phyloP scores from a whole-genome alignment of 2,113 vertebrate species.

The Elephas maximus region DNA sequence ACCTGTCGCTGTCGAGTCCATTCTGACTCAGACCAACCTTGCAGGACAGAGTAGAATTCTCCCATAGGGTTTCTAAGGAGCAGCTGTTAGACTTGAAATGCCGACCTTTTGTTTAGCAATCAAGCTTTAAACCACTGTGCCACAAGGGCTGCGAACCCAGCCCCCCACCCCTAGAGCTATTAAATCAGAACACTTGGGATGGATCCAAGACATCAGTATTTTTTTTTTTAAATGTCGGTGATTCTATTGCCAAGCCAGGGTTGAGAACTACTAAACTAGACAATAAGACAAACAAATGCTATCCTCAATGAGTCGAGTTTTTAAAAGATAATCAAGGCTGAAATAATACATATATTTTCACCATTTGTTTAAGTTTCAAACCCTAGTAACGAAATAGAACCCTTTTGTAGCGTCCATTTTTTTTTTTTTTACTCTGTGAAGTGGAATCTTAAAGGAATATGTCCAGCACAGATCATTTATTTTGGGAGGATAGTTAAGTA shows the following conservation, averaged over 20 bases:
- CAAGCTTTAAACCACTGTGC: too few species aligned
- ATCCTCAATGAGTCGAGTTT: constrained; percentile 3
- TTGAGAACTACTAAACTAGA: not conserved
- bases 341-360: not conserved
- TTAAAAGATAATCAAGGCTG: not conserved
- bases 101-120: too few species aligned
- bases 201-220: not conserved
- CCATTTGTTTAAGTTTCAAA: not conserved
- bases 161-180: not conserved
- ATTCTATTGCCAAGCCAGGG: not conserved
- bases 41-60: too few species aligned
- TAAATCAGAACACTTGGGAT: not conserved
- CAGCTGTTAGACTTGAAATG: too few species aligned
- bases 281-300: not conserved
- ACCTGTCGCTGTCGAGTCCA: too few species aligned
- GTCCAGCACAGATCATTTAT: not conserved
- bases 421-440: not conserved
- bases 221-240: not conserved
- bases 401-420: not conserved
- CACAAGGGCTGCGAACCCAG: too few species aligned
- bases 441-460: not conserved
- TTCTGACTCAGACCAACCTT: too few species aligned
- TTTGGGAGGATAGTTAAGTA: not conserved
- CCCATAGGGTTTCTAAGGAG: too few species aligned
- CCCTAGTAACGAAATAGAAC: not conserved